Evolutionary conservation across 2,888 invertebrate genomes (phyloP), one percentile per base, ranked within the genome.

Genomic region (Steinernema hermaphroditum): DNA sequence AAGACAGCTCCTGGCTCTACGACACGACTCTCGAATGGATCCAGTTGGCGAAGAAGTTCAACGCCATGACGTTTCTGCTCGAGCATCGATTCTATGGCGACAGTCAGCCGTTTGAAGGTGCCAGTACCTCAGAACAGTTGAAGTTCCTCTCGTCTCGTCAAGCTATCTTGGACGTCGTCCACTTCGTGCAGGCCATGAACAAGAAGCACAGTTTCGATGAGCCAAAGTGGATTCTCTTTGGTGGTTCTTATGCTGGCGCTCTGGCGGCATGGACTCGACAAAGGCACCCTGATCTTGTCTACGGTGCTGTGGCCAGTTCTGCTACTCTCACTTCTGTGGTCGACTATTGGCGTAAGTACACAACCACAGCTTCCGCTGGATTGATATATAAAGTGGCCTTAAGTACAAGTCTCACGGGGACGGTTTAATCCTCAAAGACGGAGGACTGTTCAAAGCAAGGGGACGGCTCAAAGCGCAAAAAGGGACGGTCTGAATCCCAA

Each of bases 21-120:
- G 90, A 91, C 0, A 90, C 91, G 85, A 95, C 71, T 43, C 75
- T 80, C 54, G 79, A 80, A 72, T 81, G 79, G 77, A 78, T 79
- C 24, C 72, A 72, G 46, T 37, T 81, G 49, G 94, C 93, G 0
- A 89, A 92, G 82, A 89, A 91, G 80, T 92, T 92, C 86, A 91
- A 91, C 54, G 96, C 96, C 0, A 88, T 94, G 46, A 92, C 93
- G 80, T 92, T 96, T 75, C 92, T 92, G 87, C 87, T 96, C 76
- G 96, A 96, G 88, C 96, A 96, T 88, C 90, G 96, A 74, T 96
- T 90, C 88, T 96, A 96, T 89, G 96, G 96, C 71, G 91, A 93
- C 86, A 95, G 94, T 86, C 92, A 91, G 4, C 50, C 50, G 9
- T 50, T 50, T 24, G 6, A 9, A 22, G 83, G 90, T 24, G 76